Percentiles rank a stretch among this genome's conserved stretches.
Conservation (phyloP, 2,797 vertebrate genomes). For the Silurus lanzhouensis region DNA sequence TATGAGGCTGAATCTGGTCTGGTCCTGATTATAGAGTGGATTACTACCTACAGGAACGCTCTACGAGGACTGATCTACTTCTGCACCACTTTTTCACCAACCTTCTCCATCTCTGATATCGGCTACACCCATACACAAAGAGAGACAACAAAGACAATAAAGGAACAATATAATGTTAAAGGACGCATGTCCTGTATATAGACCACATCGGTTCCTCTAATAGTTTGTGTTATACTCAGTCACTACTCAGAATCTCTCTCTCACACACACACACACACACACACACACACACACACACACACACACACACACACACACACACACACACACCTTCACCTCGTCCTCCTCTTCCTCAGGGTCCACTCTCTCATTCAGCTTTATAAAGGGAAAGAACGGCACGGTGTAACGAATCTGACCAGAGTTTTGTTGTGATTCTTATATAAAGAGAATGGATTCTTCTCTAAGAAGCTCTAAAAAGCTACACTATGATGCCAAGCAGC, state of each 20-base stretch:
- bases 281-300: conserved; percentile 53
- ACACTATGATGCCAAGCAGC: not conserved
- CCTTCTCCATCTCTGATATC: conserved; percentile 52
- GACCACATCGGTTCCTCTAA: not conserved
- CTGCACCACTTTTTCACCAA: conserved; percentile 58
- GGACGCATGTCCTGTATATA: not conserved
- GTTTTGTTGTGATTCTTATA: not conserved
- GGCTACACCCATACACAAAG: conserved; percentile 55
- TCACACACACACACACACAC: conserved; percentile 28
- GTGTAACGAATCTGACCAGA: not conserved
- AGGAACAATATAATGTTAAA: not conserved
- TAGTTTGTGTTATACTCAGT: not conserved
- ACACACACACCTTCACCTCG: conserved; percentile 57
- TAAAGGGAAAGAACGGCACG: conserved; percentile 56
- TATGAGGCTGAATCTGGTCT: not conserved
- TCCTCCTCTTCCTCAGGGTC: conserved; percentile 56
- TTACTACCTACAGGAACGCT: not conserved
- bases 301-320: conserved; percentile 46
- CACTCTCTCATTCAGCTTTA: conserved; percentile 65
- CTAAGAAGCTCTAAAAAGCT: not conserved
- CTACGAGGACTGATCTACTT: not conserved
- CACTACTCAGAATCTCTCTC: not conserved
- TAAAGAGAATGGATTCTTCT: not conserved
- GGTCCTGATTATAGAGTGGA: not conserved
- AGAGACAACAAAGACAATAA: conserved; percentile 14